Evolutionary conservation across 2,888 invertebrate species (phyloP).

Genomic region (Nysson spinosus): DNA sequence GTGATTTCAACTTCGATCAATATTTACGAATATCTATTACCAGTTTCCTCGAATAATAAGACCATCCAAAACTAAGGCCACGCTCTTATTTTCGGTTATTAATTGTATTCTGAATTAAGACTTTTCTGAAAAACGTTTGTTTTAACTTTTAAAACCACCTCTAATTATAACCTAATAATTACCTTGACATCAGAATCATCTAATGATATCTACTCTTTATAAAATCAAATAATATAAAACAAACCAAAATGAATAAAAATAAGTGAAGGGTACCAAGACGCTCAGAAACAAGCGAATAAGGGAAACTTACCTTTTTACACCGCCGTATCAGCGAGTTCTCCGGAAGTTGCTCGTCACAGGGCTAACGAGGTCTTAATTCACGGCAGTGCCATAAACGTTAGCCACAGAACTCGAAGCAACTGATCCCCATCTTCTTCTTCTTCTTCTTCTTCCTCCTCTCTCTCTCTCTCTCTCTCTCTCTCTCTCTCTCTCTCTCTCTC

Average conservation of each 20-base stretch:
- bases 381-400: constrained; percentile 73
- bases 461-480: constrained; percentile 30
- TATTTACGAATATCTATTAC: too few species aligned
- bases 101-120: too few species aligned
- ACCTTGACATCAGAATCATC: too few species aligned
- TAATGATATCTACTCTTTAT: too few species aligned
- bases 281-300: neutral
- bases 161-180: too few species aligned
- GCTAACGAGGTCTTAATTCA: constrained; percentile 73
- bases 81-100: too few species aligned
- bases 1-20: too few species aligned
- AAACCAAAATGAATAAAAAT: neutral
- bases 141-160: too few species aligned
- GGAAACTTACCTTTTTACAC: constrained; percentile 17
- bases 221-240: too few species aligned
- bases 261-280: neutral
- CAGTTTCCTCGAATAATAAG: too few species aligned
- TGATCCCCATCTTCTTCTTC: constrained; percentile 44
- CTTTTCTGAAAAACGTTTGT: too few species aligned
- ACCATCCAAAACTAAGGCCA: too few species aligned
- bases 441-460: constrained; percentile 36
- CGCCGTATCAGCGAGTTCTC: constrained; percentile 21
- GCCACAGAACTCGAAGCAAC: constrained; percentile 64
- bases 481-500: constrained; percentile 31
- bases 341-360: constrained; percentile 31